Conservation (phyloP, 1,140 invertebrate genomes). For the Sycobia sp. region DNA sequence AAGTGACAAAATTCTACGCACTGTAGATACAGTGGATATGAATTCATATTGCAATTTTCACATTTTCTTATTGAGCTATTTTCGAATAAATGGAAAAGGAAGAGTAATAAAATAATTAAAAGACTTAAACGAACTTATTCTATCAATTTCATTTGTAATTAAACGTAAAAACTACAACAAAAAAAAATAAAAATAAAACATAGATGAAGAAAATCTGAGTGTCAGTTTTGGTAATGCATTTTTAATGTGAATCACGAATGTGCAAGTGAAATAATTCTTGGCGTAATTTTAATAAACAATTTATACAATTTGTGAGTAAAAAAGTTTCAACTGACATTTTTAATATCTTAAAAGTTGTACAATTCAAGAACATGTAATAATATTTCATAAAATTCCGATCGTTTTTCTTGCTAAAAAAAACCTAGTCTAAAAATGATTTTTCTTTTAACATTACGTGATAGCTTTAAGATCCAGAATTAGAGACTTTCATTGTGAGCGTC, state of each 20-base stretch:
- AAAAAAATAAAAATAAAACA: neutral
- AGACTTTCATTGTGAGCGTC: conserved; percentile 35
- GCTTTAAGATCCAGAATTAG: conserved; percentile 38
- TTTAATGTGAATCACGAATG: conserved; percentile 20
- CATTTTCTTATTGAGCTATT: conserved; percentile 19
- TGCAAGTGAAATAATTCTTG: conserved; percentile 28
- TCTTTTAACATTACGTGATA: conserved; percentile 35
- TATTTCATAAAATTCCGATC: conserved; percentile 13
- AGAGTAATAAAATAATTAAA: conserved; percentile 15
- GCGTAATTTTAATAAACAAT: conserved; percentile 32
- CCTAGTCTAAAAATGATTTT: conserved; percentile 32
- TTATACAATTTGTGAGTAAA: conserved; percentile 22
- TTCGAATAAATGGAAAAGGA: conserved; percentile 16
- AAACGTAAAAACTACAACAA: conserved; percentile 9
- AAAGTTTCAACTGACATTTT: conserved; percentile 24
- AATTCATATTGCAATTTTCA: conserved; percentile 30
- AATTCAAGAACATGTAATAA: conserved; percentile 9
- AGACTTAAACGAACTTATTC: conserved; percentile 25
- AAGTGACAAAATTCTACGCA: conserved; percentile 13
- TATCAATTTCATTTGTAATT: conserved; percentile 24
- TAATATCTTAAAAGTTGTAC: conserved; percentile 21
- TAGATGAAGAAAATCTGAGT: conserved; percentile 28
- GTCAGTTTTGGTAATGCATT: conserved; percentile 23
- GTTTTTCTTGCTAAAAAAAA: conserved; percentile 34
- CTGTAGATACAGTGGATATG: neutral